A percentile compares a stretch with the other conserved stretches of the same genome.
Evolutionary conservation across 2,797 vertebrate genomes (phyloP).

Genomic region (Sebastolobus alascanus): DNA sequence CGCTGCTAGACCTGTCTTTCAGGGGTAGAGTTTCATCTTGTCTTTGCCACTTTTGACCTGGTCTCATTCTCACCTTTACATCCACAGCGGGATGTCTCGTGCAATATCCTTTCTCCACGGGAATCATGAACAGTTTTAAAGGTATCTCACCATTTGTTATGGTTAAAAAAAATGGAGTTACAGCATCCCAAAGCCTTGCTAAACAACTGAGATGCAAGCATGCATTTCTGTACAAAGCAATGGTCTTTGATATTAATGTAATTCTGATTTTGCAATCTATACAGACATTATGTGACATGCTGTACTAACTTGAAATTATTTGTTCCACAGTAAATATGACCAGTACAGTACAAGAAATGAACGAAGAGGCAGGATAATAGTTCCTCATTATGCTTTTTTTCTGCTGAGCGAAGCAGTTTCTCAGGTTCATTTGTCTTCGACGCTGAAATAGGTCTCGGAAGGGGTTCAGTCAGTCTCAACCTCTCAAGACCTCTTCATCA

Average conservation of each 20-base stretch:
- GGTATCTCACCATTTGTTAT: neutral
- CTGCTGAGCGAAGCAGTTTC: conserved; percentile 9
- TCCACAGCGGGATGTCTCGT: neutral
- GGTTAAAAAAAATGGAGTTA: neutral
- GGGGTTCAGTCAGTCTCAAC: conserved; percentile 18
- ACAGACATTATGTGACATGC: conserved; percentile 46
- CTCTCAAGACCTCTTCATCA: conserved; percentile 23
- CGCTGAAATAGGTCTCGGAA: conserved; percentile 8
- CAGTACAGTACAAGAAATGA: conserved; percentile 15
- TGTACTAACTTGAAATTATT: conserved; percentile 43
- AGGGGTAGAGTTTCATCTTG: conserved; percentile 46
- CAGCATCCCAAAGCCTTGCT: neutral
- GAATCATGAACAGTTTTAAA: neutral
- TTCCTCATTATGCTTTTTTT: conserved; percentile 10
- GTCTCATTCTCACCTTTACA: conserved; percentile 30
- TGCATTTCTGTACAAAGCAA: conserved; percentile 47
- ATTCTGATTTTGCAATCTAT: conserved; percentile 17
- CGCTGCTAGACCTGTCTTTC: conserved; percentile 48
- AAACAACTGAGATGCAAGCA: conserved; percentile 20
- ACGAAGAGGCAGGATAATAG: neutral
- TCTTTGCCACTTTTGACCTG: conserved; percentile 47
- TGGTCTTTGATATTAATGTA: conserved; percentile 33
- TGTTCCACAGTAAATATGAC: conserved; percentile 36
- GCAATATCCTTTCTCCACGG: neutral
- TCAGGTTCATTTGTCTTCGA: conserved; percentile 31